Conservation (phyloP, 2,888 invertebrate species). For the Myopa testacea region DNA sequence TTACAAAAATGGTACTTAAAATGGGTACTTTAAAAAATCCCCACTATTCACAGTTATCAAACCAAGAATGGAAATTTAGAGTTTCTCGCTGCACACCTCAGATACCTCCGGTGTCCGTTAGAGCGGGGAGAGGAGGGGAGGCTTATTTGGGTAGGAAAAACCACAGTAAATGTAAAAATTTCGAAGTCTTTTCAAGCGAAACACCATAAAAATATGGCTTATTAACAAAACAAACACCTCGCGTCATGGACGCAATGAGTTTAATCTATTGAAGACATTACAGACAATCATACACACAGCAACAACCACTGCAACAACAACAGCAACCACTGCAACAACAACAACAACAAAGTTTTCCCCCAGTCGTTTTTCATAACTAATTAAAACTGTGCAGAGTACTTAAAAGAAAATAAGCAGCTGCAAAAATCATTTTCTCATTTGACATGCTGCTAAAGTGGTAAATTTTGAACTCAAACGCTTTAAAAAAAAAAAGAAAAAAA, state of each 20-base stretch:
- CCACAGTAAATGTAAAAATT: slow-evolving; percentile 3
- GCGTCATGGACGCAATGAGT: background rate
- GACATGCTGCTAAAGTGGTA: slow-evolving; percentile 14
- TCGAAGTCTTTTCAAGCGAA: background rate
- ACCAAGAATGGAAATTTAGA: too few species aligned
- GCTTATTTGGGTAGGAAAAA: too few species aligned
- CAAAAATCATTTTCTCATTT: slow-evolving; percentile 20
- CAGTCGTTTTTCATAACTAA: slow-evolving; percentile 18
- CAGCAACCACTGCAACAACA: background rate
- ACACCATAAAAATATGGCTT: slow-evolving; percentile 8
- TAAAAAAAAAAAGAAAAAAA: background rate
- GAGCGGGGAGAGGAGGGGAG: too few species aligned
- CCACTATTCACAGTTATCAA: too few species aligned
- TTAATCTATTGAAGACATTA: background rate
- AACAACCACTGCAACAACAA: background rate
- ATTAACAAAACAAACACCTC: slow-evolving; percentile 20
- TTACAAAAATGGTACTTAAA: too few species aligned
- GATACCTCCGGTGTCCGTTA: too few species aligned
- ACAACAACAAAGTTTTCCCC: background rate
- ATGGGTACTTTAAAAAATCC: too few species aligned
- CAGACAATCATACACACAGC: background rate
- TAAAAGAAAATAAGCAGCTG: slow-evolving; percentile 26
- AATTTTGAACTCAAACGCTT: slow-evolving; percentile 7
- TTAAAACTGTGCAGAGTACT: slow-evolving; percentile 20
- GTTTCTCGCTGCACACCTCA: too few species aligned